Percentiles rank a stretch among this genome's conserved stretches.
Conservation (phyloP, 2,888 invertebrate genomes). For the Troilus luridus region DNA sequence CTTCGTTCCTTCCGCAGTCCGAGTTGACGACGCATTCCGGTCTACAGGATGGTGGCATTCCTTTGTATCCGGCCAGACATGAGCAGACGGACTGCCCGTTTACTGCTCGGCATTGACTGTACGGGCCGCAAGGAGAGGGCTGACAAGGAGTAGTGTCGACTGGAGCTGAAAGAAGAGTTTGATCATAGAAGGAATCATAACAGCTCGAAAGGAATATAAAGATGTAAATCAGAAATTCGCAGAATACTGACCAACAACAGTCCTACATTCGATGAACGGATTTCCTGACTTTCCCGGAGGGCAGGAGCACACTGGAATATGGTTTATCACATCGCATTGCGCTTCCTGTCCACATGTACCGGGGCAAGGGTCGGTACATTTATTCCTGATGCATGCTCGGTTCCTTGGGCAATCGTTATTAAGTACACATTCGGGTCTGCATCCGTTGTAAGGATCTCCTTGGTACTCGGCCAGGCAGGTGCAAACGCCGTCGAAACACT, state of each 20-base stretch:
- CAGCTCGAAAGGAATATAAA: neutral
- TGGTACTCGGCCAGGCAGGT: slow-evolving; percentile 80
- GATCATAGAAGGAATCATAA: neutral
- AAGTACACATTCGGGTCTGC: slow-evolving; percentile 79
- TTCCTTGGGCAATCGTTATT: slow-evolving; percentile 70
- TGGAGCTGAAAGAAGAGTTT: slow-evolving; percentile 71
- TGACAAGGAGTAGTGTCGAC: slow-evolving; percentile 73
- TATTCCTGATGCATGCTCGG: slow-evolving; percentile 78
- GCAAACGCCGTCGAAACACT: slow-evolving; percentile 82
- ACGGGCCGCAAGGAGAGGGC: slow-evolving; percentile 87
- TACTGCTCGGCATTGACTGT: slow-evolving; percentile 78
- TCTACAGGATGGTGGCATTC: slow-evolving; percentile 85
- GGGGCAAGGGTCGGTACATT: slow-evolving; percentile 80
- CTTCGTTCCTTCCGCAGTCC: slow-evolving; percentile 82
- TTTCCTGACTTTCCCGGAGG: slow-evolving; percentile 77
- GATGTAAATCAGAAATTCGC: neutral
- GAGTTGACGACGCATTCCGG: slow-evolving; percentile 88
- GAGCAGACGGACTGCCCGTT: slow-evolving; percentile 80
- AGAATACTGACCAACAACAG: slow-evolving; percentile 57
- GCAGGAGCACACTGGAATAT: slow-evolving; percentile 82
- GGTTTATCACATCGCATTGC: slow-evolving; percentile 79
- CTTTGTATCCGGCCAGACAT: slow-evolving; percentile 82
- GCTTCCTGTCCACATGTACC: slow-evolving; percentile 79
- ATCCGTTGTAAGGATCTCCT: slow-evolving; percentile 81
- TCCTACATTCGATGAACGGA: slow-evolving; percentile 71